phyloP scores from a whole-genome alignment of 2,888 invertebrate species.

The Arenicola marina region DNA sequence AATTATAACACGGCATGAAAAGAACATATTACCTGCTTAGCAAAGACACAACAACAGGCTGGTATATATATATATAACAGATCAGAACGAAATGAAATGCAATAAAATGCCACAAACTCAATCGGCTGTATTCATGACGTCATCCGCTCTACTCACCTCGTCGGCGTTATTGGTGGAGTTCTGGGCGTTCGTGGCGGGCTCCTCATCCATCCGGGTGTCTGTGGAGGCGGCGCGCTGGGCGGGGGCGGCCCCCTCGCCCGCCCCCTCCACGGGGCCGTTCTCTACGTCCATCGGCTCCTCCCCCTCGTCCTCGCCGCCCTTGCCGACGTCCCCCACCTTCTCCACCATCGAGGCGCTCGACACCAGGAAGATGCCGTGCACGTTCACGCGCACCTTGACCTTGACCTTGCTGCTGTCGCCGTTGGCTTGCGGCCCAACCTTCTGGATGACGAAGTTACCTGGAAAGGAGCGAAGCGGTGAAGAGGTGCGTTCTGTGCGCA shows the following conservation, averaged over 20 bases:
- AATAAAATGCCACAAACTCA: too few species aligned
- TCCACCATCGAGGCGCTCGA: conserved; percentile 74
- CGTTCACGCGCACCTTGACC: conserved; percentile 87
- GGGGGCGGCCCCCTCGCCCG: conserved; percentile 32
- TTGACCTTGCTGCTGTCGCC: conserved; percentile 95
- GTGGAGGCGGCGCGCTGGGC: conserved; percentile 11
- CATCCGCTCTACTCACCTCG: too few species aligned
- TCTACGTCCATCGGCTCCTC: conserved; percentile 51
- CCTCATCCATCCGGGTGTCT: conserved; percentile 49
- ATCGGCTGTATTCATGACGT: too few species aligned
- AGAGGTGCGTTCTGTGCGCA: too few species aligned
- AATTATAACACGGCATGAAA: too few species aligned
- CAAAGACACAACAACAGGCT: too few species aligned
- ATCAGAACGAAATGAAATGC: too few species aligned
- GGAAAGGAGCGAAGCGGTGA: too few species aligned
- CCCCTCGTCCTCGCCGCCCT: conserved; percentile 37
- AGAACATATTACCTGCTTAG: too few species aligned
- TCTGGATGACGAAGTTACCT: conserved; percentile 61
- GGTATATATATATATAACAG: too few species aligned
- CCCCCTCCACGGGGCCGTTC: conserved; percentile 3
- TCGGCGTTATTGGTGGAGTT: too few species aligned
- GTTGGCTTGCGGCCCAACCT: conserved; percentile 79
- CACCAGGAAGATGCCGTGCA: conserved; percentile 88
- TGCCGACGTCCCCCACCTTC: conserved; percentile 43
- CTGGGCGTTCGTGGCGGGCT: too few species aligned